Evolutionary conservation across 2,797 vertebrate species (phyloP).

Genomic region (Channa striata): DNA sequence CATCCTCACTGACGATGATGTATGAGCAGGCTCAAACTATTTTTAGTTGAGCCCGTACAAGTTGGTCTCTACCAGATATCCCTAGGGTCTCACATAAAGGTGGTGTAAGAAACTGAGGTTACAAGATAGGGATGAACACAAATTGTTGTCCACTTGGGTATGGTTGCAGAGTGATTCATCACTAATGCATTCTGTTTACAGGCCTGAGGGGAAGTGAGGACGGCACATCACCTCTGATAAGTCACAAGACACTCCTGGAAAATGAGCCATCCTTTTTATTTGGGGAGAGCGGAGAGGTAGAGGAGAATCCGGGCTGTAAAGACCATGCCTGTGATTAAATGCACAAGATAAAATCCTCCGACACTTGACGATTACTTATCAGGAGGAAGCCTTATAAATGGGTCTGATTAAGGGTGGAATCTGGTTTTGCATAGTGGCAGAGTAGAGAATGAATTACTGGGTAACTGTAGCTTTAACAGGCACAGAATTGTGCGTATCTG

Average conservation of each 20-base stretch:
- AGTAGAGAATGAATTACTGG: background rate
- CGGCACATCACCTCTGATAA: slow-evolving; percentile 63
- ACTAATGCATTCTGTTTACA: slow-evolving; percentile 63
- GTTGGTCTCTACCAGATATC: slow-evolving; percentile 41
- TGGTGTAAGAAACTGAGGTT: slow-evolving; percentile 22
- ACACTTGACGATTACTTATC: slow-evolving; percentile 64
- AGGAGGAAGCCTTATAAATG: slow-evolving; percentile 41
- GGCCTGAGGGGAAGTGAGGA: slow-evolving; percentile 56
- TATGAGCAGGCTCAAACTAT: background rate
- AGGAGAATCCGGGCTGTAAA: slow-evolving; percentile 41
- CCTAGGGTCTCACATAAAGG: slow-evolving; percentile 33
- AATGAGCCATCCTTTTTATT: slow-evolving; percentile 61
- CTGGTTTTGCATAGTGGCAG: slow-evolving; percentile 22
- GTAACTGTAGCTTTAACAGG: slow-evolving; percentile 6
- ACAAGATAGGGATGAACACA: slow-evolving; percentile 56
- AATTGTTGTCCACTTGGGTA: slow-evolving; percentile 69
- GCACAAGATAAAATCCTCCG: slow-evolving; percentile 56
- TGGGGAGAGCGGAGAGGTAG: slow-evolving; percentile 33
- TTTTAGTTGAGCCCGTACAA: background rate
- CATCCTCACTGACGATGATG: slow-evolving; percentile 32
- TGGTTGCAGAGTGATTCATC: slow-evolving; percentile 63
- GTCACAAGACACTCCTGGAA: slow-evolving; percentile 60
- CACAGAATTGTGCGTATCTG: background rate
- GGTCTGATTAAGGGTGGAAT: slow-evolving; percentile 38
- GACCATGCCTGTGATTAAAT: slow-evolving; percentile 68